phyloP scores from a whole-genome alignment of 2,113 vertebrate species.

The Platichthys stellatus region DNA sequence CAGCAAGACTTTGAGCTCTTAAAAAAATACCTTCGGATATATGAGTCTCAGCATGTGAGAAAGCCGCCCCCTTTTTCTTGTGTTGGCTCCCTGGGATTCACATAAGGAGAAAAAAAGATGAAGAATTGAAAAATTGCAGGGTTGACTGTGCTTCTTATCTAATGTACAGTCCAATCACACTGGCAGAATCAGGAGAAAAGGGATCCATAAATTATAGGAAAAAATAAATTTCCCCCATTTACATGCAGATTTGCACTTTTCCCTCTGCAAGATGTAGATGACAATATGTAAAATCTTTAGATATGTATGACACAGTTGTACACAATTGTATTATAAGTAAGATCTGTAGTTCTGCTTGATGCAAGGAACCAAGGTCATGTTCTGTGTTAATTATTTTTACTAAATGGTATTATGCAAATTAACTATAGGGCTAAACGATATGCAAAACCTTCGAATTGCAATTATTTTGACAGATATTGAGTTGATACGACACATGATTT shows the following conservation, averaged over 20 bases:
- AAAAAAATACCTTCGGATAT: conserved; percentile 79
- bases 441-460: neutral
- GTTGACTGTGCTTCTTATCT: conserved; percentile 37
- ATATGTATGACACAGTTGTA: conserved; percentile 2
- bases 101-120: conserved; percentile 47
- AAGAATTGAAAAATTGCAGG: conserved; percentile 66
- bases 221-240: conserved; percentile 15
- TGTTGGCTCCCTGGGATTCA: conserved; percentile 76
- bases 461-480: neutral
- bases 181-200: conserved; percentile 35
- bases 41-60: conserved; percentile 78
- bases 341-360: conserved; percentile 2
- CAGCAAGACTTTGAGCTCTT: conserved; percentile 35
- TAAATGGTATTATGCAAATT: neutral
- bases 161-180: conserved; percentile 27
- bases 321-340: conserved; percentile 24
- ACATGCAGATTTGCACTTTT: conserved; percentile 12
- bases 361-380: conserved; percentile 6
- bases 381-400: conserved; percentile 4
- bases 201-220: conserved; percentile 17
- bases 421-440: neutral
- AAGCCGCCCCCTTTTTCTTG: conserved; percentile 79
- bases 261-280: conserved; percentile 11
- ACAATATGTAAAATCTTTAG: conserved; percentile 15
- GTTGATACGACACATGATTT: no score